phyloP scores from a whole-genome alignment of 2,113 vertebrate species.

The Clarias gariepinus region DNA sequence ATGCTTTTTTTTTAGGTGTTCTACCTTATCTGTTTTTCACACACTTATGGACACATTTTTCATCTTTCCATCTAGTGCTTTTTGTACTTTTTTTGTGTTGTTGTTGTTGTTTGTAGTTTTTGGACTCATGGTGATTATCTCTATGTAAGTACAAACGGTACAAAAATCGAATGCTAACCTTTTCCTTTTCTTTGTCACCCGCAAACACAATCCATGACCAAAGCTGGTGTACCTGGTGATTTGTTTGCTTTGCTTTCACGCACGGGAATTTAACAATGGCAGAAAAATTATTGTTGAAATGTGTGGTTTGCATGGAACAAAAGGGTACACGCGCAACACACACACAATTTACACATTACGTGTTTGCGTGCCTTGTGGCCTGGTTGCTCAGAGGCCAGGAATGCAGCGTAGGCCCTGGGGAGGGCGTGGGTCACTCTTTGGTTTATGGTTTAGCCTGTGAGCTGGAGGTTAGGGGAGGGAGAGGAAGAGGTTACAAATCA shows the following conservation, averaged over 20 bases:
- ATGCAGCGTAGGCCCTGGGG: slow-evolving; percentile 69
- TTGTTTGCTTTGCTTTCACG: neutral
- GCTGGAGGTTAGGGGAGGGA: slow-evolving; percentile 66
- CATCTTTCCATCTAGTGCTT: neutral
- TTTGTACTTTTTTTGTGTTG: neutral
- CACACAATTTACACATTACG: slow-evolving; percentile 11
- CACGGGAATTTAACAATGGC: neutral
- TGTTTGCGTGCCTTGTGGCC: slow-evolving; percentile 49
- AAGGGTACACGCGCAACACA: neutral
- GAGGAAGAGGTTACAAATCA: neutral
- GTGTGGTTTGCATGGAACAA: neutral
- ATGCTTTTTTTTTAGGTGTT: neutral
- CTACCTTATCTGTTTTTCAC: neutral
- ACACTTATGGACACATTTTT: neutral
- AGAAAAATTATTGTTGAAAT: neutral
- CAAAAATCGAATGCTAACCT: neutral
- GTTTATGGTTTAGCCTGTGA: slow-evolving; percentile 73
- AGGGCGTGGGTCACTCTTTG: slow-evolving; percentile 76
- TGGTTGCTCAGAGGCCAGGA: slow-evolving; percentile 72
- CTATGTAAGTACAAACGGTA: neutral
- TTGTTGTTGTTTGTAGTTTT: slow-evolving; percentile 8
- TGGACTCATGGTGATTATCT: neutral
- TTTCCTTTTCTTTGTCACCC: neutral
- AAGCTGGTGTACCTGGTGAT: neutral
- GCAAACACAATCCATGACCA: neutral